Evolutionary conservation across 23 tunicate species (phyloP), one percentile per base, ranked within the genome.

Genomic region (Halocynthia aurantium): DNA sequence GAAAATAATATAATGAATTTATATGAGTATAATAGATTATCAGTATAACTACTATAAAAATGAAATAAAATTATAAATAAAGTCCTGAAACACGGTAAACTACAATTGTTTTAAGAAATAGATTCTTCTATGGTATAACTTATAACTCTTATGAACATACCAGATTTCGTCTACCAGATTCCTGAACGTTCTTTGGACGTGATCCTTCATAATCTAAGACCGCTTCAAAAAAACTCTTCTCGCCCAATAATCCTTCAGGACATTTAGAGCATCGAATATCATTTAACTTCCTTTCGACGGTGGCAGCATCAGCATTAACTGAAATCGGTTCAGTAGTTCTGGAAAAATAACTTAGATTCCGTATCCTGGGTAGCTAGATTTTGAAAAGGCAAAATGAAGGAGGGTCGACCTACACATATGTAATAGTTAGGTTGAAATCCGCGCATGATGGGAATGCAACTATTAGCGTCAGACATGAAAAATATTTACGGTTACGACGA

Each of bases 201-300:
- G 22, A 13, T 77, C 81, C 71, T 5, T 77, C 71, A 63, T 13
- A 62, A 62, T 77, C 6, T 49, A 22, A 6, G 21, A 6, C 50
- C 2, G 62, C 81, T 8, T 57, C 50, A 72, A 70, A 69, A 9
- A 20, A 22, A 8, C 70, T 78, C 21, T 76, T 18, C 6, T 60
- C 61, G 6, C 40, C 49, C 62, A 72, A 71, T 17, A 90, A 52
- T 66, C 77, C 73, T 2, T 40, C 21, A 50, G 90, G 90, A 72
- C 97, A 90, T 61, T 57, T 71, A 7, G 90, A 74, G 19, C 86
- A 83, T 58, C 77, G 80, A 20, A 81, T 40, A n/a, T 80, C 75
- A 51, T 57, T 44, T 12, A 90, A 66, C 12, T 86, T 84, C 5
- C 58, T 53, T 51, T 61, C 84, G 21, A 90, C 90, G 51, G 49